A percentile compares a stretch with the other conserved stretches of the same genome.
Conservation (phyloP, 1,140 invertebrate genomes). For the Drosophila nigrodunni region DNA sequence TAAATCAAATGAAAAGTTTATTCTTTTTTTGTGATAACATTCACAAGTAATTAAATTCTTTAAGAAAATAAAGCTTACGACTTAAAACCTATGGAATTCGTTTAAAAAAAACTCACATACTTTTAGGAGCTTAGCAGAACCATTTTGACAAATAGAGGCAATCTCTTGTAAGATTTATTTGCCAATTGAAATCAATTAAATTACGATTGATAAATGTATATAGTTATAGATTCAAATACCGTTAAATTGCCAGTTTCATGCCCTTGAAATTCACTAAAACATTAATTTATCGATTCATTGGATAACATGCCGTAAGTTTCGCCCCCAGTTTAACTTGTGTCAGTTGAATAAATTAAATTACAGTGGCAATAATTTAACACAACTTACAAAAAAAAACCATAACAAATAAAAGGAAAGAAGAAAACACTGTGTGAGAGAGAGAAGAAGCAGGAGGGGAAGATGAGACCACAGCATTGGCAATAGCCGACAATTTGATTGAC, state of each 20-base stretch:
- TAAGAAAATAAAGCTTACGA: no score
- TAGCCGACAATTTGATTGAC: slow-evolving; percentile 69
- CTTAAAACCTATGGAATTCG: no score
- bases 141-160: no score
- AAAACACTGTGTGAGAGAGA: background rate
- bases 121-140: no score
- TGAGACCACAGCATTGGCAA: slow-evolving; percentile 19
- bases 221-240: background rate
- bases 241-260: slow-evolving; percentile 29
- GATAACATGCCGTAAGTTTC: background rate
- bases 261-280: slow-evolving; percentile 35
- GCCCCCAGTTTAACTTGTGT: slow-evolving; percentile 1
- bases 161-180: background rate
- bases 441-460: background rate
- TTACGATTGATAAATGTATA: background rate
- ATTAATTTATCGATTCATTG: slow-evolving; percentile 20
- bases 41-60: no score
- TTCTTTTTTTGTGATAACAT: no score
- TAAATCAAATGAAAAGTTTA: no score
- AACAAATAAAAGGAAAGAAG: slow-evolving; percentile 3
- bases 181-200: slow-evolving; percentile 7
- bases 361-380: slow-evolving; percentile 49
- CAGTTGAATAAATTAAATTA: slow-evolving; percentile 65
- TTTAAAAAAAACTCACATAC: no score
- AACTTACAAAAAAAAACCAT: slow-evolving; percentile 39